Percentiles rank a stretch among this genome's conserved stretches.
Conservation (phyloP, 2,113 vertebrate genomes). For the Sciurus niger region DNA sequence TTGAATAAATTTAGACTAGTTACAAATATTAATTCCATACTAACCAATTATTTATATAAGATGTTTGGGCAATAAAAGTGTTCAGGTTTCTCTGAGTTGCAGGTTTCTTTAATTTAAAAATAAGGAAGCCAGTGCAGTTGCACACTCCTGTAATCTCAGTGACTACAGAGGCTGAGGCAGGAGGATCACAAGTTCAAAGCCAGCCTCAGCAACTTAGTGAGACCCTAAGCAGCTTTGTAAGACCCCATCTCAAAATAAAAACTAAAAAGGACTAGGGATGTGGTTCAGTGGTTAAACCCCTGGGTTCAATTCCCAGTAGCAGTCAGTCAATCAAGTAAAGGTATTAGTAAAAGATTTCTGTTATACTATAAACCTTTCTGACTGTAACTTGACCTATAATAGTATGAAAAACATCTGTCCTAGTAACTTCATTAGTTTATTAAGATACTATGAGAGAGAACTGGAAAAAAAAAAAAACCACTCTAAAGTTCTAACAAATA, state of each 20-base stretch:
- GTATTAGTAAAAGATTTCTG: constrained; percentile 15
- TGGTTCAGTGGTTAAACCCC: too few relatives aligned
- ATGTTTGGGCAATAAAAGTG: not conserved
- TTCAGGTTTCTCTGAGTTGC: constrained; percentile 58
- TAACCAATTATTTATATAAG: constrained; percentile 21
- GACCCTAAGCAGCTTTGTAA: too few relatives aligned
- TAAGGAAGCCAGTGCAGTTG: not conserved
- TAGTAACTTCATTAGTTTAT: not conserved
- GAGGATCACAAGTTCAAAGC: too few relatives aligned
- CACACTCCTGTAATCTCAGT: too few relatives aligned
- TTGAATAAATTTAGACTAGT: constrained; percentile 56
- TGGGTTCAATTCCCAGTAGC: too few relatives aligned
- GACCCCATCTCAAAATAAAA: too few relatives aligned
- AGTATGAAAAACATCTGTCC: constrained; percentile 12
- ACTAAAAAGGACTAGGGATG: too few relatives aligned
- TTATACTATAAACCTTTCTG: not conserved
- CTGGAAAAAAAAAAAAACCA: not conserved
- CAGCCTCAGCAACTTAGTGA: too few relatives aligned
- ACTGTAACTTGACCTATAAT: constrained; percentile 18
- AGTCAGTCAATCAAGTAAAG: not conserved
- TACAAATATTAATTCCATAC: not conserved
- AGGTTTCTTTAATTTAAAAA: constrained; percentile 51
- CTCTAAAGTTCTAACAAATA: not conserved
- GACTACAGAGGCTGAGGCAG: too few relatives aligned
- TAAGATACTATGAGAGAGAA: not conserved